Conservation (phyloP, 2,113 vertebrate genomes). For the Chaetorhynchus papuensis region DNA sequence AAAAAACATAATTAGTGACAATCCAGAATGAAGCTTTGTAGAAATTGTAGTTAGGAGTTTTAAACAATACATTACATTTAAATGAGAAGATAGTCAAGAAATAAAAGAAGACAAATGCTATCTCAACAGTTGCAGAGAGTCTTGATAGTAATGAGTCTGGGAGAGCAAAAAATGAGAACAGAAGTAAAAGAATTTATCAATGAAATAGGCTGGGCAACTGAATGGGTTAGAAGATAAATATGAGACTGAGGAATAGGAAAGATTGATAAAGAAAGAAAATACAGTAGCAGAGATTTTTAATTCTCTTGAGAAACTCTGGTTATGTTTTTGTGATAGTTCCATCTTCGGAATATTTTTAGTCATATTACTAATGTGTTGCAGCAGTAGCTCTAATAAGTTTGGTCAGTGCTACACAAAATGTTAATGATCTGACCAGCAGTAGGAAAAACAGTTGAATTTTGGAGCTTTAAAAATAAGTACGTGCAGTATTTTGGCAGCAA, state of each 20-base stretch:
- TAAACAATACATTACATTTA: not conserved
- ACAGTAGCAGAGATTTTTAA: not conserved
- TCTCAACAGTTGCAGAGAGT: not conserved
- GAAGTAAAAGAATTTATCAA: not conserved
- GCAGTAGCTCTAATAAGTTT: not conserved
- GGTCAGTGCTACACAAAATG: not conserved
- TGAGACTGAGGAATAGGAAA: not conserved
- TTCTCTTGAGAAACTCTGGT: not conserved
- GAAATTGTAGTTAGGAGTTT: not conserved
- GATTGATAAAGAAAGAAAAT: not conserved
- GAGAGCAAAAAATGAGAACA: not conserved
- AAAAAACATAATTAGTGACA: not conserved
- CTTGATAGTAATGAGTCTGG: not conserved
- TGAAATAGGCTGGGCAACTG: not conserved
- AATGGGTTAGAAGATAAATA: not conserved
- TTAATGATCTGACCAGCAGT: not conserved
- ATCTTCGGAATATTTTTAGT: not conserved
- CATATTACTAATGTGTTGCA: not conserved
- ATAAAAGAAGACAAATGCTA: not conserved
- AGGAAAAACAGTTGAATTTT: constrained; percentile 17
- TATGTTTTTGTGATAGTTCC: not conserved
- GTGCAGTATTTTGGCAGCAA: not conserved
- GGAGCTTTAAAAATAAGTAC: not conserved
- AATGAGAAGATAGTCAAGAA: not conserved
- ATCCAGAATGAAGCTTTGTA: not conserved